A percentile compares a stretch with the other conserved stretches of the same genome.
Conservation (phyloP, 2,888 invertebrate genomes). For the Barypeithes pellucidus region DNA sequence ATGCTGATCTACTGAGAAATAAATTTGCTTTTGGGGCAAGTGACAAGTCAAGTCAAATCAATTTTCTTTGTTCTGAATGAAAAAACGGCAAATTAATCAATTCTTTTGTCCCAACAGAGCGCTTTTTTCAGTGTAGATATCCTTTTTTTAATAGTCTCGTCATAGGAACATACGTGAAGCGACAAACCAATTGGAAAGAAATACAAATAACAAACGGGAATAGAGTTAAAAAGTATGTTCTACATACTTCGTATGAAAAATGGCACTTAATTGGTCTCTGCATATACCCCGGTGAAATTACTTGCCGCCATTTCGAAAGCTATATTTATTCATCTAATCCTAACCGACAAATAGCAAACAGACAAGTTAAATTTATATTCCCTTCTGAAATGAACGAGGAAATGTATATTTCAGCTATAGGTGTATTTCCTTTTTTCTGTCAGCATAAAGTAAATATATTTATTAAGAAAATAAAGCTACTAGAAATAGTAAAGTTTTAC, state of each 20-base stretch:
- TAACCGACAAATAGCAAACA: constrained; percentile 29
- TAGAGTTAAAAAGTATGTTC: constrained; percentile 13
- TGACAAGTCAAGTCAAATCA: too few relatives aligned
- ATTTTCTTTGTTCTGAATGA: too few relatives aligned
- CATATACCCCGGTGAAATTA: constrained; percentile 28
- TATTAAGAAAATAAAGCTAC: too few relatives aligned
- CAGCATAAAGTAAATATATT: not conserved
- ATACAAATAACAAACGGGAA: not conserved
- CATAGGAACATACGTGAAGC: too few relatives aligned
- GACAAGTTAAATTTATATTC: constrained; percentile 27
- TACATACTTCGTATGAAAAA: constrained; percentile 26
- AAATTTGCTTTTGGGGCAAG: too few relatives aligned
- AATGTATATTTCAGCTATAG: constrained; percentile 9
- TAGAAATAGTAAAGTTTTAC: too few relatives aligned
- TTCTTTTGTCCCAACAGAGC: too few relatives aligned
- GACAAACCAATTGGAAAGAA: not conserved
- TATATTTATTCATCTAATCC: constrained; percentile 35
- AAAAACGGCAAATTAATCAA: too few relatives aligned
- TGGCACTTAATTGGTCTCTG: constrained; percentile 27
- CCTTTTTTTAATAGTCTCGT: too few relatives aligned
- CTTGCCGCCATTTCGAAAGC: constrained; percentile 27
- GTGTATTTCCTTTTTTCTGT: not conserved
- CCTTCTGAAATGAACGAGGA: constrained; percentile 21
- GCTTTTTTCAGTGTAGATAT: too few relatives aligned
- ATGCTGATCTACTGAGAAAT: too few relatives aligned